Conservation (phyloP, 2,113 vertebrate species). For the Bujurquina vittata region DNA sequence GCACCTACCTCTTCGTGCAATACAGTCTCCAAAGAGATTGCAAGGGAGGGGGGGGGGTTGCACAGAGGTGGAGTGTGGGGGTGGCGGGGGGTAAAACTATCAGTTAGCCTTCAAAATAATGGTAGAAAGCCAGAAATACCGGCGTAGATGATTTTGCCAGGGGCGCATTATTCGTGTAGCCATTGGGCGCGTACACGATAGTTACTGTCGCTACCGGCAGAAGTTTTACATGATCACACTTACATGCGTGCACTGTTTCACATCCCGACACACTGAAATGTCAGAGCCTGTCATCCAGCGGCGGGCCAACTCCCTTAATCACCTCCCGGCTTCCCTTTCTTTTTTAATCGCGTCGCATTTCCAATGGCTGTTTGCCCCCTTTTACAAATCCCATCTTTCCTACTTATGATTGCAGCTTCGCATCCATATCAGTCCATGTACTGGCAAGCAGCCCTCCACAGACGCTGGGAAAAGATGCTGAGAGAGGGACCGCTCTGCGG, state of each 20-base stretch:
- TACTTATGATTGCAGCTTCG: conserved; percentile 30
- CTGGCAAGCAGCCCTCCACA: conserved; percentile 67
- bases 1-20: conserved; percentile 70
- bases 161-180: conserved; percentile 20
- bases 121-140: conserved; percentile 21
- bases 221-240: conserved; percentile 76
- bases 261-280: conserved; percentile 69
- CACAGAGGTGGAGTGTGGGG: conserved; percentile 1
- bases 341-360: not conserved
- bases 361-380: not conserved
- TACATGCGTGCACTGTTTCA: conserved; percentile 69
- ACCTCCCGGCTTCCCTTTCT: conserved; percentile 4
- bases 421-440: conserved; percentile 40
- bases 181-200: not conserved
- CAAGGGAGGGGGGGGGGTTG: conserved; percentile 10
- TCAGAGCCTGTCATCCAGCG: conserved; percentile 61
- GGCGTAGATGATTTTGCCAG: not conserved
- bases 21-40: conserved; percentile 62
- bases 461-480: conserved; percentile 73
- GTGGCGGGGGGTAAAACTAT: conserved; percentile 47
- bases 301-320: conserved; percentile 79
- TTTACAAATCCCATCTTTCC: not conserved
- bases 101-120: conserved; percentile 55
- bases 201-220: conserved; percentile 34
- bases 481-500: conserved; percentile 85